Conservation (phyloP, 2,888 invertebrate genomes). For the Chelonus formosanus region DNA sequence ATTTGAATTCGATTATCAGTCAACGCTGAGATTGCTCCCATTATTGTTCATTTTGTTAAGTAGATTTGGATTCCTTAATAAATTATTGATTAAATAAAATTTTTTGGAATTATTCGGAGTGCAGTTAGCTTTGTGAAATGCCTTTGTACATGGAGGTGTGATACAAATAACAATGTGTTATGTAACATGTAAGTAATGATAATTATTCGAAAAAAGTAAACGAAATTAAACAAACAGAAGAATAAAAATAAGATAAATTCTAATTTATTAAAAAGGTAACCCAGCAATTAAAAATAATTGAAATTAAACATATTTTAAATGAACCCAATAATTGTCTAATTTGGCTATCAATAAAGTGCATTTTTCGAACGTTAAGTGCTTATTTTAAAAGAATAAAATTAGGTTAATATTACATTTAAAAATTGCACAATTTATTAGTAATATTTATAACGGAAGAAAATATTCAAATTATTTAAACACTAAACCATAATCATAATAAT, state of each 20-base stretch:
- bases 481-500: constrained; percentile 33
- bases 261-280: background rate
- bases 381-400: constrained; percentile 22
- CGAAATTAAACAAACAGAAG: constrained; percentile 23
- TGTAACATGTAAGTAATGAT: constrained; percentile 44
- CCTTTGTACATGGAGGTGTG: constrained; percentile 51
- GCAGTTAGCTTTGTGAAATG: constrained; percentile 37
- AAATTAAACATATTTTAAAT: background rate
- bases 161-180: constrained; percentile 45
- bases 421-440: constrained; percentile 9
- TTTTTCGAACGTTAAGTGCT: background rate
- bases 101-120: constrained; percentile 28
- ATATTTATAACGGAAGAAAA: background rate
- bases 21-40: constrained; percentile 9
- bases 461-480: background rate
- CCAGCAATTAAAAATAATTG: constrained; percentile 15
- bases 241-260: background rate
- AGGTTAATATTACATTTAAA: background rate
- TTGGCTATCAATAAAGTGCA: constrained; percentile 7
- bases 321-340: constrained; percentile 22
- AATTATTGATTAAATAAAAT: background rate
- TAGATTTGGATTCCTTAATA: constrained; percentile 11
- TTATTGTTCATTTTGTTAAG: background rate
- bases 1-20: constrained; percentile 14
- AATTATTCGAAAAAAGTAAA: constrained; percentile 37